These are phyloP conservation scores for Botia almorhae DNA, from an alignment of 2,797 vertebrate genomes.

Conservation along the genomic window DNA sequence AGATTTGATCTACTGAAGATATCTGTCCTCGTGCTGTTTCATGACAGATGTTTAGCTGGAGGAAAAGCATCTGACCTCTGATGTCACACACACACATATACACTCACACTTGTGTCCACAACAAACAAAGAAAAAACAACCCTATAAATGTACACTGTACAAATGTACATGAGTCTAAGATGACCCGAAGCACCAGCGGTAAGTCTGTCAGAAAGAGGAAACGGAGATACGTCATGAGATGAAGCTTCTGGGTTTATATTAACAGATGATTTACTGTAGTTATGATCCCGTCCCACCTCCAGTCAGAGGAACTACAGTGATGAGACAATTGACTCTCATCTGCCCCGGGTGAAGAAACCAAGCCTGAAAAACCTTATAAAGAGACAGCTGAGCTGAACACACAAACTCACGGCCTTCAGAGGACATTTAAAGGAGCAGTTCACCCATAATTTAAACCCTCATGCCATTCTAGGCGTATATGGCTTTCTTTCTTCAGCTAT, in stretches of 20 bases:
- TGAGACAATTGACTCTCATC: too few species aligned
- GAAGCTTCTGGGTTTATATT: conserved; percentile 50
- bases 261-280: conserved; percentile 70
- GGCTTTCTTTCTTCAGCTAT: too few species aligned
- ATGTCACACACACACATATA: not conserved
- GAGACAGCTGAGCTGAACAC: conserved; percentile 31
- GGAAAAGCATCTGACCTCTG: not conserved
- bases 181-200: too few species aligned
- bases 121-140: not conserved
- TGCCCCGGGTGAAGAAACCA: conserved; percentile 28
- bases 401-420: not conserved
- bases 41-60: not conserved
- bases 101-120: conserved; percentile 16
- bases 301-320: conserved; percentile 38
- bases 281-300: conserved; percentile 7
- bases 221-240: not conserved
- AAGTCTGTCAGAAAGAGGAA: not conserved
- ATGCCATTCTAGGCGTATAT: too few species aligned
- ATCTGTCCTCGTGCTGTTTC: not conserved
- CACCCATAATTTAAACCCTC: too few species aligned
- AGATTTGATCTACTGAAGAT: not conserved
- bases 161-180: not conserved
- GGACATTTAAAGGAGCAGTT: not conserved
- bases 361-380: conserved; percentile 46
- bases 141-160: not conserved